Evolutionary conservation across 2,113 vertebrate genomes (phyloP), one percentile per base, ranked within the genome.

Genomic region (Malurus melanocephalus): DNA sequence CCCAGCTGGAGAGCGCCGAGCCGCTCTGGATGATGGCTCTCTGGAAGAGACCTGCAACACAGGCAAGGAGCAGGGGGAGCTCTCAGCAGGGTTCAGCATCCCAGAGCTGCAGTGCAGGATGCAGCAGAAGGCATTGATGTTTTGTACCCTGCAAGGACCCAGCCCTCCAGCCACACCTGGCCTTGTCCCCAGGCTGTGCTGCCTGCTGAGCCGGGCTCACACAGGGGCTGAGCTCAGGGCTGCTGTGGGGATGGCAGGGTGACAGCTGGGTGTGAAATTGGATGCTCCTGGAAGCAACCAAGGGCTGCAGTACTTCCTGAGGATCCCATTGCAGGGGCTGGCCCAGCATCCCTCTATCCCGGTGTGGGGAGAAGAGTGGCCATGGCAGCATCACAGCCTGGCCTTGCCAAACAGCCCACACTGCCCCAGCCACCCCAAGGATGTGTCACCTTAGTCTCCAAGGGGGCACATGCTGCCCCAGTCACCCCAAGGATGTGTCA

Each of bases 21-120:
- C 99, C 99, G 0, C 99, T 99, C 94, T 99, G 99, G 96, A 99
- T 99, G 97, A 99, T 99, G 92, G 99, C 99, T 95, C 99, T 97
- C 97, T 99, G 99, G 97, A 99, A 99, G 55, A 99, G 98, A 95
- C 99, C 99, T 99, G 97, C 42, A 95, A 89, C 87, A 87, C 91
- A 95, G 60, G 55, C 28, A 76, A 87, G 80, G 53, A 46, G 45
- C 1, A 1, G 60, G 60, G 60, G 60, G 28, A 80, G 72, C 56
- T 71, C 11, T 2, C 60, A 73, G 87, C 7, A 1, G 21, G 30
- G 0, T 33, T 56, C 53, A 59, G 0, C 19, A 27, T n/a, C 33
- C 20, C 42, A 27, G 28, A 0, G 2, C 62, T 49, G 33, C 75
- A 61, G 32, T 15, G 38, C 40, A 33, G 46, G 71, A 42, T 38